Conservation (phyloP, 2,888 invertebrate species). For the Metopia argyrocephala region DNA sequence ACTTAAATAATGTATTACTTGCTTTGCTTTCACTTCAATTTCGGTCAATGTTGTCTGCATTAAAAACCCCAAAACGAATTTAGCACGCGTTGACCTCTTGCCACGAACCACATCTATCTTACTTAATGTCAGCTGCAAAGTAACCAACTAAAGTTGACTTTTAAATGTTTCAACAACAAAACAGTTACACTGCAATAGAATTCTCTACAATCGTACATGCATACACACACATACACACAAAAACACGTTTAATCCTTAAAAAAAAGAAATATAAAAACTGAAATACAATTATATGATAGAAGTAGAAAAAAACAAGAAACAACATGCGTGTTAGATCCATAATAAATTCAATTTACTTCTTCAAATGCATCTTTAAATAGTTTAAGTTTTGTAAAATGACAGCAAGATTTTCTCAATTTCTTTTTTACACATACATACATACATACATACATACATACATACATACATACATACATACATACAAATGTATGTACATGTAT, state of each 20-base stretch:
- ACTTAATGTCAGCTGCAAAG: constrained; percentile 61
- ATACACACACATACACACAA: neutral
- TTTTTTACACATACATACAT: neutral
- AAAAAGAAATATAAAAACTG: neutral
- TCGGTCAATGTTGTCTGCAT: constrained; percentile 57
- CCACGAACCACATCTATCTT: constrained; percentile 59
- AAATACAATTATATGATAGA: constrained; percentile 3
- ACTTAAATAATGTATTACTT: constrained; percentile 20
- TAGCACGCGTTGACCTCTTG: constrained; percentile 60
- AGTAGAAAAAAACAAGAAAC: neutral
- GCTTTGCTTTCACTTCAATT: constrained; percentile 25
- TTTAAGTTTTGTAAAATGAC: constrained; percentile 55
- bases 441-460: neutral
- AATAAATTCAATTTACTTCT: constrained; percentile 57
- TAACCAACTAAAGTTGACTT: constrained; percentile 50
- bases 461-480: neutral
- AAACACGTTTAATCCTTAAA: neutral
- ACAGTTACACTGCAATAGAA: constrained; percentile 32
- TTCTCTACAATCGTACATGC: neutral
- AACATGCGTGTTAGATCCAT: constrained; percentile 43
- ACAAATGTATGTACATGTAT: neutral
- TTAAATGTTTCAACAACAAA: constrained; percentile 43
- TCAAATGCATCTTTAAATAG: constrained; percentile 59
- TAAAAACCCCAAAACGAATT: constrained; percentile 51
- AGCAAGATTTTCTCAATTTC: constrained; percentile 22